Evolutionary conservation across 2,888 invertebrate species (phyloP).

Genomic region (Tribolium freemani): DNA sequence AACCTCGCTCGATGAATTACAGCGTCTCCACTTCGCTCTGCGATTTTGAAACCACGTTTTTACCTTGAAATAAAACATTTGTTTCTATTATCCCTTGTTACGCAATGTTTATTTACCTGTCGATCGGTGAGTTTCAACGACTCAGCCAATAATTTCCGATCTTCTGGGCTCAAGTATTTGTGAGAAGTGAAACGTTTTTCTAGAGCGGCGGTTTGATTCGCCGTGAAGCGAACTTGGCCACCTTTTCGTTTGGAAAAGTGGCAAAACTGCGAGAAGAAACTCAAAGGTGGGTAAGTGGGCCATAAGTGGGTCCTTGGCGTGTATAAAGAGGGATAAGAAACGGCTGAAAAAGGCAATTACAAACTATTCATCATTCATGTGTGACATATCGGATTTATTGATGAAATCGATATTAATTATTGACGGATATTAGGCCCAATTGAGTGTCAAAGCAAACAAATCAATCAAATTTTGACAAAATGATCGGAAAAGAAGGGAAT

Average conservation of each 20-base stretch:
- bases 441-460: neutral
- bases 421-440: neutral
- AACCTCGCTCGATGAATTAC: constrained; percentile 23
- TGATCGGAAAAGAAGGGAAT: neutral
- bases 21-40: constrained; percentile 82
- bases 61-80: constrained; percentile 70
- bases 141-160: constrained; percentile 81
- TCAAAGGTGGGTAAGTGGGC: neutral
- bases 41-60: constrained; percentile 89
- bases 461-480: neutral
- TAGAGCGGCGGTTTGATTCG: constrained; percentile 83
- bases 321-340: constrained; percentile 25
- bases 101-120: constrained; percentile 73
- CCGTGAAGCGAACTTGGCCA: constrained; percentile 88
- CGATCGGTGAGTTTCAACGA: constrained; percentile 83
- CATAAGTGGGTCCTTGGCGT: neutral
- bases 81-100: neutral
- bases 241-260: constrained; percentile 75
- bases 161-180: constrained; percentile 88
- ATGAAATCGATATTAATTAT: neutral
- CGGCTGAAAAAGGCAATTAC: constrained; percentile 31
- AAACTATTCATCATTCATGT: constrained; percentile 32
- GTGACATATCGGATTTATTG: constrained; percentile 36
- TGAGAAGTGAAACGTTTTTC: constrained; percentile 83
- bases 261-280: constrained; percentile 8